Evolutionary conservation across 1,140 invertebrate genomes (phyloP).

Genomic region (Metaphire vulgaris): DNA sequence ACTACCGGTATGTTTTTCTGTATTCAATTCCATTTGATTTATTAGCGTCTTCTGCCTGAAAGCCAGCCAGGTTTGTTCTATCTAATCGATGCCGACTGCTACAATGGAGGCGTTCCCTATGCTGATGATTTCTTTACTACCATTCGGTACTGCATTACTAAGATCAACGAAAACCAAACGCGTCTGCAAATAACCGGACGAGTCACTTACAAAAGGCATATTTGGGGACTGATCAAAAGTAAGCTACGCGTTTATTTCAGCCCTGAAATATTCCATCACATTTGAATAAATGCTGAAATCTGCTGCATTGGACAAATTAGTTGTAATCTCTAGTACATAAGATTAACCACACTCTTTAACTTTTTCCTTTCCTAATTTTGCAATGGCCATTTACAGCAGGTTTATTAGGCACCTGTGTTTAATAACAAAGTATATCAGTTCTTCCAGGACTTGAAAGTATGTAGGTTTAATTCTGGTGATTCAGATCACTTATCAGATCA

Average conservation of each 20-base stretch:
- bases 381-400: not conserved
- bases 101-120: constrained; percentile 82
- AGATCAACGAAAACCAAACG: constrained; percentile 56
- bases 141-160: constrained; percentile 72
- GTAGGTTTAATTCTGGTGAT: too few species aligned
- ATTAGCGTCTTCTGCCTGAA: not conserved
- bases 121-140: constrained; percentile 81
- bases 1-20: too few species aligned
- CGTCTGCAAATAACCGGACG: constrained; percentile 56
- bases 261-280: not conserved
- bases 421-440: not conserved
- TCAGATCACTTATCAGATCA: too few species aligned
- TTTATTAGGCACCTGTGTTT: not conserved
- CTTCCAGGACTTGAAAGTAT: too few species aligned
- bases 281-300: not conserved
- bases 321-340: not conserved
- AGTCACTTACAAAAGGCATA: constrained; percentile 79
- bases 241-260: constrained; percentile 39
- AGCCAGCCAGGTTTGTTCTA: constrained; percentile 72
- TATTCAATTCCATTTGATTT: too few species aligned
- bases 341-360: not conserved
- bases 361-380: too few species aligned
- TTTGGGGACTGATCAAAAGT: constrained; percentile 85
- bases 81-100: constrained; percentile 73
- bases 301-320: too few species aligned